Base-by-base conservation (phyloP, 2,888 invertebrate genomes). In the Mellilla xanthometata region DNA sequence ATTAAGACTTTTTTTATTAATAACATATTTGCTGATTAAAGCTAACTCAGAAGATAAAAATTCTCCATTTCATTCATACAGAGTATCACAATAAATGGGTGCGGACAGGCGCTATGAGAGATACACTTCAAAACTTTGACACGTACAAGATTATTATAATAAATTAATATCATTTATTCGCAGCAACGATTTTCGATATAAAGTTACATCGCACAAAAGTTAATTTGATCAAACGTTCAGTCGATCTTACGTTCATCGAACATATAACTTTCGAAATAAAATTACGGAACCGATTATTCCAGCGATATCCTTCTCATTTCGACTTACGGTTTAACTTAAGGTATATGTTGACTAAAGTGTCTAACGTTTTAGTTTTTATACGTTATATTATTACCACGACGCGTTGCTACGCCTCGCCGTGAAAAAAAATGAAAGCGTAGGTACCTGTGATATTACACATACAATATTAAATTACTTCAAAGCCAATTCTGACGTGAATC, bases 11-110 rank as follows among this genome's bases (percentile, higher is more conserved):
- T n/a, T n/a, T n/a, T n/a, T n/a, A n/a, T n/a, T n/a, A n/a, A n/a
- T n/a, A n/a, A n/a, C n/a, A n/a, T n/a, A n/a, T n/a, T n/a, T n/a
- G n/a, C n/a, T 19, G 15, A 19, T 19, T n/a, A 19, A 19, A 19
- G 15, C 15, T 19, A 19, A 19, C 15, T 2, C 3, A 7, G n/a
- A 31, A 26, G 5, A 13, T 4, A 41, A 22, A 22, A 9, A 24
- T 34, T n/a, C 13, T 23, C 10, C 23, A 11, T 56, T 72, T 66
- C 70, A 76, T 76, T 76, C 73, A 76, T 59, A 41, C 39, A 51
- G 40, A 40, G 43, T 52, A 47, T 32, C 48, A 56, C 63, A 62
- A 61, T 71, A 60, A 65, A 60, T 65, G 68, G 58, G 56, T 48
- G 53, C 53, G 41, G 44, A 39, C 42, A 7, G 13, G 12, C 3